A percentile compares a stretch with the other conserved stretches of the same genome.
Conservation (phyloP, 2,888 invertebrate species). For the Lepidocyrtinus sp. region DNA sequence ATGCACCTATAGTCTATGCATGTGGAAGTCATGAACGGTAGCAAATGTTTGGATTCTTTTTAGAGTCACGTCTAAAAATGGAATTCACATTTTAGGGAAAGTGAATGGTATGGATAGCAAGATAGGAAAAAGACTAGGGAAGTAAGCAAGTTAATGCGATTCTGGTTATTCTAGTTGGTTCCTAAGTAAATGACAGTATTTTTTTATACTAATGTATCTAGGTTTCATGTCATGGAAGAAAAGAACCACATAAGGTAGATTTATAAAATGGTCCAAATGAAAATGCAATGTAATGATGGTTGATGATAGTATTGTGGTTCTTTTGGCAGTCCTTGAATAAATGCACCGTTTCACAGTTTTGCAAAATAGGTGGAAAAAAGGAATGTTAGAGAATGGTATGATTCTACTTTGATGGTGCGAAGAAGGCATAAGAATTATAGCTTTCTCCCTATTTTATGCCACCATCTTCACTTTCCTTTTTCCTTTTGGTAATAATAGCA, state of each 20-base stretch:
- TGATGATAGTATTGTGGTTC: constrained; percentile 46
- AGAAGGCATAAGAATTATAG: not conserved
- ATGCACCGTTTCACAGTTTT: not conserved
- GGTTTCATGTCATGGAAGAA: not conserved
- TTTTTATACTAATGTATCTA: not conserved
- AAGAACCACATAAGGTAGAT: constrained; percentile 5
- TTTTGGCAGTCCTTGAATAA: not conserved
- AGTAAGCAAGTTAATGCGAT: constrained; percentile 51
- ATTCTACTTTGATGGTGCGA: not conserved
- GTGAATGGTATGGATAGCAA: not conserved
- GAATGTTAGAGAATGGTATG: not conserved
- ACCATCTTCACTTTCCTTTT: constrained; percentile 25
- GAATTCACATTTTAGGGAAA: constrained; percentile 36
- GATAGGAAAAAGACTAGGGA: constrained; percentile 6
- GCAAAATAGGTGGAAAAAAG: not conserved
- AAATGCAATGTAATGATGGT: constrained; percentile 46
- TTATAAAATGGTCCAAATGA: constrained; percentile 46
- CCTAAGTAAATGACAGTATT: constrained; percentile 37
- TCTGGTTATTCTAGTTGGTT: constrained; percentile 50
- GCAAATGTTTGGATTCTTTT: too few relatives aligned
- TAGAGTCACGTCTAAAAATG: constrained; percentile 18
- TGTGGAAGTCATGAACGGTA: too few relatives aligned
- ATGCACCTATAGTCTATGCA: too few relatives aligned
- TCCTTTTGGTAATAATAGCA: constrained; percentile 40
- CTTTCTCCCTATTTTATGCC: not conserved